phyloP scores from a whole-genome alignment of 2,113 vertebrate species.

The Leptobrachium ailaonicum region DNA sequence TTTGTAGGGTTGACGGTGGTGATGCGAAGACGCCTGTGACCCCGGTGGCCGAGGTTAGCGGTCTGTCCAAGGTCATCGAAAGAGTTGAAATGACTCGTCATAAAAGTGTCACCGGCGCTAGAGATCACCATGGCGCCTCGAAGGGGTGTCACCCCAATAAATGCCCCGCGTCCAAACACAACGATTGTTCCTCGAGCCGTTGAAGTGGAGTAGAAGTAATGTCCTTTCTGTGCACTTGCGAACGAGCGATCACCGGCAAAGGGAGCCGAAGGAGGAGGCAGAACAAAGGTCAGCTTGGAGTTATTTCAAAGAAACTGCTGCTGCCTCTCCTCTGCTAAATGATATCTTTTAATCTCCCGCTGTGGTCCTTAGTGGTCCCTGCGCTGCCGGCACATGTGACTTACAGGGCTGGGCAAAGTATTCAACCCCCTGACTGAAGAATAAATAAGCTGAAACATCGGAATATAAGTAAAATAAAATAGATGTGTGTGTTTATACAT shows the following conservation, averaged over 20 bases:
- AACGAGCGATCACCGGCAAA: not conserved
- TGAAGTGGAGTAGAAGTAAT: constrained; percentile 27
- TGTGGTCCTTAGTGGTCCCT: constrained; percentile 6
- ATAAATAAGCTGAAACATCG: no score
- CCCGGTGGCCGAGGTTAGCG: not conserved
- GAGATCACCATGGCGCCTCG: not conserved
- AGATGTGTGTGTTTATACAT: no score
- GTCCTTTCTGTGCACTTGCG: constrained; percentile 35
- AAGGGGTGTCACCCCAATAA: constrained; percentile 7
- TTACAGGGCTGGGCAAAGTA: not conserved
- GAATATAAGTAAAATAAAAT: no score
- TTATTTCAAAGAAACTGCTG: constrained; percentile 35
- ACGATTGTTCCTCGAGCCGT: not conserved
- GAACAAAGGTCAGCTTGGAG: constrained; percentile 38
- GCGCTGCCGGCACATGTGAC: not conserved
- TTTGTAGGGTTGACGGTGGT: no score
- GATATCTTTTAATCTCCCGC: constrained; percentile 36
- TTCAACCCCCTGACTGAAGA: not conserved
- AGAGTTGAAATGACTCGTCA: not conserved
- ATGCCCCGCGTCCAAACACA: constrained; percentile 1
- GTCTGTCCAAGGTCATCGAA: not conserved
- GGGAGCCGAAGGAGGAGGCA: not conserved
- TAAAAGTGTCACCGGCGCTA: not conserved
- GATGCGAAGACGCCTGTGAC: not conserved
- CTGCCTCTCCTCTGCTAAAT: constrained; percentile 27